Conservation (phyloP, 2,888 invertebrate species). For the Eucera pruinosa region DNA sequence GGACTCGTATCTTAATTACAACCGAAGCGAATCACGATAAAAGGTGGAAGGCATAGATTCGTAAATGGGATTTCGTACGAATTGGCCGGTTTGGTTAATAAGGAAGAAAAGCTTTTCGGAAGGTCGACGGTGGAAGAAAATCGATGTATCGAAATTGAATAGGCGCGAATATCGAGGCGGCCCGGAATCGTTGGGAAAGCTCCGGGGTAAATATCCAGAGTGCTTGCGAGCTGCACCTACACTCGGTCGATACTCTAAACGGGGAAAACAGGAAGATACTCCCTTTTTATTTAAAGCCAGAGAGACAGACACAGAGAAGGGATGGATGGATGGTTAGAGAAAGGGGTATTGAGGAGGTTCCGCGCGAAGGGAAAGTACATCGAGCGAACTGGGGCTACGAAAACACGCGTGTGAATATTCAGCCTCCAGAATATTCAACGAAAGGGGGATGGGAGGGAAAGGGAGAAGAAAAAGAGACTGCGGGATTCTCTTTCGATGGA, state of each 20-base stretch:
- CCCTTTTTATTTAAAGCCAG: constrained; percentile 43
- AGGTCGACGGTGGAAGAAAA: not conserved
- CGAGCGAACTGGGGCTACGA: constrained; percentile 45
- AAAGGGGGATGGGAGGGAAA: too few species aligned
- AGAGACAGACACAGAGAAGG: constrained; percentile 8
- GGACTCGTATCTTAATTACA: too few species aligned
- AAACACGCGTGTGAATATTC: constrained; percentile 53
- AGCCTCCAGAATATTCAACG: constrained; percentile 31
- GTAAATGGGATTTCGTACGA: too few species aligned
- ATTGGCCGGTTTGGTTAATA: not conserved
- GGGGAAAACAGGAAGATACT: constrained; percentile 38
- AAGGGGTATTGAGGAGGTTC: constrained; percentile 3
- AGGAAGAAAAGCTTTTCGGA: constrained; percentile 1
- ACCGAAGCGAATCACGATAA: too few species aligned
- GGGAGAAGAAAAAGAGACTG: not conserved
- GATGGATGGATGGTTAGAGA: not conserved
- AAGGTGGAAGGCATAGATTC: not conserved
- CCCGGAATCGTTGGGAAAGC: constrained; percentile 29
- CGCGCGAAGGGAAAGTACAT: constrained; percentile 42
- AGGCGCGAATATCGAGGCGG: constrained; percentile 44
- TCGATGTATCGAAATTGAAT: constrained; percentile 35
- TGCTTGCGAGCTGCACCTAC: constrained; percentile 32
- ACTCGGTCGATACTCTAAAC: constrained; percentile 45
- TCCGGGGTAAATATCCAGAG: constrained; percentile 49
- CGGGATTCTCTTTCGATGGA: not conserved